A percentile compares a stretch with the other conserved stretches of the same genome.
Conservation (phyloP, 2,113 vertebrate genomes). For the Pungitius pungitius region DNA sequence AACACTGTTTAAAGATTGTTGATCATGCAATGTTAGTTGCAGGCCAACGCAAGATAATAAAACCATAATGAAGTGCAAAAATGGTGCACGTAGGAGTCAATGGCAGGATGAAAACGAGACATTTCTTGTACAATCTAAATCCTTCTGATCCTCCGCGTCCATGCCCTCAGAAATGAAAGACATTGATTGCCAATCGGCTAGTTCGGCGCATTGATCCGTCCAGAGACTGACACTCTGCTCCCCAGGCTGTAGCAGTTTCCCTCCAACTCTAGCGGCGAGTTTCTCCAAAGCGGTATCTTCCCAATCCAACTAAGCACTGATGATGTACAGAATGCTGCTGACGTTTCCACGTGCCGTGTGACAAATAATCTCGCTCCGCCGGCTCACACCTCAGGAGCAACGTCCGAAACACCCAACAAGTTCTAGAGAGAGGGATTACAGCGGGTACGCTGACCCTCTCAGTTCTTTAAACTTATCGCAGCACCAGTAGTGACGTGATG, state of each 20-base stretch:
- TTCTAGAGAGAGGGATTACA: constrained; percentile 29
- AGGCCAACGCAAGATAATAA: neutral
- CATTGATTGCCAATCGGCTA: neutral
- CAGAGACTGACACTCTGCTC: constrained; percentile 29
- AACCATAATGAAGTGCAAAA: neutral
- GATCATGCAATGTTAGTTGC: neutral
- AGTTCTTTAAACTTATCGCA: constrained; percentile 13
- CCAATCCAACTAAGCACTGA: constrained; percentile 37
- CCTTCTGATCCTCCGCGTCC: neutral
- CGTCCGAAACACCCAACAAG: constrained; percentile 48
- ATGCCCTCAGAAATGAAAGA: neutral
- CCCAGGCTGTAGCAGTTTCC: constrained; percentile 28
- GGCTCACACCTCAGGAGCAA: constrained; percentile 24
- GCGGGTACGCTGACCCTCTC: constrained; percentile 14
- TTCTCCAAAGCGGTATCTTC: constrained; percentile 47
- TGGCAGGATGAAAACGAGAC: neutral
- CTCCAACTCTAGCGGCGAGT: constrained; percentile 15
- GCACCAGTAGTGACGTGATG: constrained; percentile 12
- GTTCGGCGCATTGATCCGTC: constrained; percentile 10
- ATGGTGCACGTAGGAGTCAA: neutral
- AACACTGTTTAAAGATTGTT: neutral
- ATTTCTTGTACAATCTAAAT: constrained; percentile 6
- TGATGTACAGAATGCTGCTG: constrained; percentile 41
- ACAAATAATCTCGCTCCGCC: constrained; percentile 31
- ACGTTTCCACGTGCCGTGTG: constrained; percentile 52